phyloP scores from a whole-genome alignment of 2,113 vertebrate species.

The mouse (Mus musculus) region GRCm39 chr6:15239501-15240000 shows the following conservation, averaged over 20 bases:
- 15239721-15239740: background rate
- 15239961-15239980: background rate
- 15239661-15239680: background rate
- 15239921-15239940: background rate
- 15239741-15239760: conserved; percentile 8
- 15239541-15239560: background rate
- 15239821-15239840: background rate
- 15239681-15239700: background rate
- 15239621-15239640: background rate
- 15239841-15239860: background rate
- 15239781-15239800: conserved; percentile 1
- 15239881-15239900: background rate
- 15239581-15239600: conserved; percentile 19
- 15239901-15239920: background rate
- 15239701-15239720: background rate
- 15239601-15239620: background rate
- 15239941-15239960: background rate
- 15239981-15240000: background rate
- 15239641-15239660: background rate
- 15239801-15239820: background rate
- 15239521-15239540: background rate
- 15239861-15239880: conserved; percentile 13
- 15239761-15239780: background rate
- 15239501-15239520: background rate
- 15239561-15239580: conserved; percentile 23